These are phyloP conservation scores for Amblyopsis hoosieri DNA, from an alignment of 2,797 vertebrate genomes.

Conservation along the genomic window DNA sequence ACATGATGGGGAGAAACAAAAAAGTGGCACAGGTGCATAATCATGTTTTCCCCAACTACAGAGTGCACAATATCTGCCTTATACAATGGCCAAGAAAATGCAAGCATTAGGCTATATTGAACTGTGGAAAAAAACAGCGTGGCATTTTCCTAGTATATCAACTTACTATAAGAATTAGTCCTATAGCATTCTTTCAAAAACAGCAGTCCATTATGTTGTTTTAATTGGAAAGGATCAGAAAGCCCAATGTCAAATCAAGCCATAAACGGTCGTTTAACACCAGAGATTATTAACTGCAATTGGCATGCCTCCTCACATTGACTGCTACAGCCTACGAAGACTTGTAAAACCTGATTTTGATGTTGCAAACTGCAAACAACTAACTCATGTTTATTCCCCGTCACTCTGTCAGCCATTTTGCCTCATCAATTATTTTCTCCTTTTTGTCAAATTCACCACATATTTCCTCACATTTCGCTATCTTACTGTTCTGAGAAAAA, in stretches of 20 bases:
- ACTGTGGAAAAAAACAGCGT: no score
- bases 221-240: not conserved
- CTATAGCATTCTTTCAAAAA: not conserved
- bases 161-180: not conserved
- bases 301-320: conserved; percentile 15
- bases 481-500: no score
- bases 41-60: no score
- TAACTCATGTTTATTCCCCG: not conserved
- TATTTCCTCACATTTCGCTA: no score
- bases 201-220: no score
- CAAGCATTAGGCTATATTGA: no score
- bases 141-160: not conserved
- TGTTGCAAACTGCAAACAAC: not conserved
- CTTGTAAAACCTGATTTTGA: conserved; percentile 62
- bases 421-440: conserved; percentile 4
- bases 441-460: not conserved
- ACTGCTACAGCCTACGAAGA: conserved; percentile 15
- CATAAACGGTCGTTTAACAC: conserved; percentile 14
- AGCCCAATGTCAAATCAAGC: conserved; percentile 9
- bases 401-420: no score
- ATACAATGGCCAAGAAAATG: no score
- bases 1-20: no score
- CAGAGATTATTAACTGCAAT: conserved; percentile 31
- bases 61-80: no score
- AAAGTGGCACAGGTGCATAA: no score